Percentiles rank a stretch among this genome's conserved stretches.
phyloP scores from a whole-genome alignment of 2,888 invertebrate genomes.

The Metellina segmentata region DNA sequence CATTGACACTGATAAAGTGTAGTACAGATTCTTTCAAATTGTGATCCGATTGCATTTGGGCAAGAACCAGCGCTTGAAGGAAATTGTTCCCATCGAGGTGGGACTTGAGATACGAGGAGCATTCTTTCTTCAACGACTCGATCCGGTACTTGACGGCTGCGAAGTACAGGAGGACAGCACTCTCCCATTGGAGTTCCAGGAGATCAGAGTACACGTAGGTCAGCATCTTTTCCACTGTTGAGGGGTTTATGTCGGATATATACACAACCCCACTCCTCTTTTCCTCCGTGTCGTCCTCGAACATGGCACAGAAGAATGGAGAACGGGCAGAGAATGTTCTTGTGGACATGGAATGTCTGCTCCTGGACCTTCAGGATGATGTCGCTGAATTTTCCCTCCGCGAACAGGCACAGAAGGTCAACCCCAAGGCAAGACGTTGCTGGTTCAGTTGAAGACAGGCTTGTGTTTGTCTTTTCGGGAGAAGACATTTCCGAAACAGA shows the following conservation, averaged over 20 bases:
- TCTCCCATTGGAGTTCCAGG: not conserved
- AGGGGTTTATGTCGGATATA: not conserved
- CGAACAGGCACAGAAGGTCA: too few relatives aligned
- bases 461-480: too few relatives aligned
- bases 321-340: too few relatives aligned
- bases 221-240: not conserved
- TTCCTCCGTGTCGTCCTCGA: conserved; percentile 15
- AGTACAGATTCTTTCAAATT: not conserved
- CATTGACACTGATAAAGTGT: not conserved
- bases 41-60: not conserved
- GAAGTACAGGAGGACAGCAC: not conserved
- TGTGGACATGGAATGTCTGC: too few relatives aligned
- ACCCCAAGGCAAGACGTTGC: too few relatives aligned
- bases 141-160: not conserved
- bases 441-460: too few relatives aligned
- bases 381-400: too few relatives aligned
- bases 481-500: too few relatives aligned
- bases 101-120: not conserved
- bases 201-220: not conserved
- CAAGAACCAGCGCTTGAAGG: not conserved
- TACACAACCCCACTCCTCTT: not conserved
- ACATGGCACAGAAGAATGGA: not conserved
- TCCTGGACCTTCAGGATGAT: too few relatives aligned
- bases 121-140: not conserved
- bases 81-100: not conserved